Conservation (phyloP, 2,797 vertebrate species). For the Hydrophis major region DNA sequence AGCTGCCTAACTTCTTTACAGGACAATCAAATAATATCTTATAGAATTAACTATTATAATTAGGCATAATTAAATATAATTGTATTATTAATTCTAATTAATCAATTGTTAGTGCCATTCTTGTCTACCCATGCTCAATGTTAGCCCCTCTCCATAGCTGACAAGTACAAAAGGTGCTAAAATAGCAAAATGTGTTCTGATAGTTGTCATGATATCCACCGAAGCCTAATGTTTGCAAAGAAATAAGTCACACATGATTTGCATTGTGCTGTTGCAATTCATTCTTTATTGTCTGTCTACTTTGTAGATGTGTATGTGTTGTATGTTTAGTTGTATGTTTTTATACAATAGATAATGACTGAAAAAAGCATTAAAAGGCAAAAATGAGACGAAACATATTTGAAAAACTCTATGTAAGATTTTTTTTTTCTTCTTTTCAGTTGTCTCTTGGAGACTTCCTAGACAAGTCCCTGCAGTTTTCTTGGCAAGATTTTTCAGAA, state of each 20-base stretch:
- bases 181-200: neutral
- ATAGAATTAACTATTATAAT: neutral
- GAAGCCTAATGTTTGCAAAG: neutral
- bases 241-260: neutral
- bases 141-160: neutral
- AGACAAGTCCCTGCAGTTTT: neutral
- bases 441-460: neutral
- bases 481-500: neutral
- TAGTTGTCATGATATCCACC: neutral
- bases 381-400: neutral
- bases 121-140: neutral
- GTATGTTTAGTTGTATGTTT: neutral
- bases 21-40: neutral
- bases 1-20: neutral
- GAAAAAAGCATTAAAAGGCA: neutral
- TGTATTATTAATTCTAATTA: neutral
- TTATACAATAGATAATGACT: neutral
- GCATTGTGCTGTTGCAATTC: neutral
- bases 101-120: neutral
- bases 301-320: neutral
- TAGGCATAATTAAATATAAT: neutral
- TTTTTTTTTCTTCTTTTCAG: neutral
- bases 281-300: neutral
- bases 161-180: neutral
- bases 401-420: neutral